Conservation (phyloP, 1,140 invertebrate genomes). For the Drosophila tristis region DNA sequence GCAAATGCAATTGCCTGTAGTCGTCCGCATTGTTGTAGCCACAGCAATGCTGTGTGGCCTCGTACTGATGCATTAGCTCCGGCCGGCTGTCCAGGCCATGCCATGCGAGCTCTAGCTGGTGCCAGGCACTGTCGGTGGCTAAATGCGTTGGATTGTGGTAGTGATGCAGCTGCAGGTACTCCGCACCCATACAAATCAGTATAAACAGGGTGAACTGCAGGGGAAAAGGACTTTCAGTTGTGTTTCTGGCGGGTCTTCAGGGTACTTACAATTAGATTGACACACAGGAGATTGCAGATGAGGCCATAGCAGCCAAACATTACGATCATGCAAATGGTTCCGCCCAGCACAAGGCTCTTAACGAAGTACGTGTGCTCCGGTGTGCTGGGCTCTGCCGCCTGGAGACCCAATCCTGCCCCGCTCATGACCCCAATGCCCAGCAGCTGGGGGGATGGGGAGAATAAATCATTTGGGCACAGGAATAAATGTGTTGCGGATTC, state of each 20-base stretch:
- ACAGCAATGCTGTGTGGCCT: slow-evolving; percentile 61
- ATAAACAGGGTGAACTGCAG: slow-evolving; percentile 69
- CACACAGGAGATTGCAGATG: slow-evolving; percentile 65
- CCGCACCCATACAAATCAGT: slow-evolving; percentile 60
- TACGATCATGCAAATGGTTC: slow-evolving; percentile 74
- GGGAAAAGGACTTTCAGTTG: not conserved
- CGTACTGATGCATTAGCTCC: slow-evolving; percentile 54
- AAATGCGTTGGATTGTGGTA: slow-evolving; percentile 59
- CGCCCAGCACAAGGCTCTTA: slow-evolving; percentile 70
- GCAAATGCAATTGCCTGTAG: slow-evolving; percentile 60
- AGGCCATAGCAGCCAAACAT: slow-evolving; percentile 77
- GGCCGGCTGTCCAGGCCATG: slow-evolving; percentile 52
- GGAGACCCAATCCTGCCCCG: slow-evolving; percentile 63
- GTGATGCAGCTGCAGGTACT: slow-evolving; percentile 75
- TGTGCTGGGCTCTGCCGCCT: slow-evolving; percentile 67
- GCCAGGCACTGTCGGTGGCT: slow-evolving; percentile 41
- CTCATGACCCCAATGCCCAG: slow-evolving; percentile 68
- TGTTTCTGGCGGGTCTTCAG: not conserved
- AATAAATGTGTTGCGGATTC: not conserved
- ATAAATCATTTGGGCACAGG: not conserved
- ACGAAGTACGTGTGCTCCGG: slow-evolving; percentile 78
- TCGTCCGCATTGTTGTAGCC: slow-evolving; percentile 63
- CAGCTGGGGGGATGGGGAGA: slow-evolving; percentile 43
- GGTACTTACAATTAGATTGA: slow-evolving; percentile 68
- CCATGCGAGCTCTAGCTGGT: slow-evolving; percentile 73